Conservation (phyloP, 2,797 vertebrate species). For the Xiphorhynchus erythropygius region DNA sequence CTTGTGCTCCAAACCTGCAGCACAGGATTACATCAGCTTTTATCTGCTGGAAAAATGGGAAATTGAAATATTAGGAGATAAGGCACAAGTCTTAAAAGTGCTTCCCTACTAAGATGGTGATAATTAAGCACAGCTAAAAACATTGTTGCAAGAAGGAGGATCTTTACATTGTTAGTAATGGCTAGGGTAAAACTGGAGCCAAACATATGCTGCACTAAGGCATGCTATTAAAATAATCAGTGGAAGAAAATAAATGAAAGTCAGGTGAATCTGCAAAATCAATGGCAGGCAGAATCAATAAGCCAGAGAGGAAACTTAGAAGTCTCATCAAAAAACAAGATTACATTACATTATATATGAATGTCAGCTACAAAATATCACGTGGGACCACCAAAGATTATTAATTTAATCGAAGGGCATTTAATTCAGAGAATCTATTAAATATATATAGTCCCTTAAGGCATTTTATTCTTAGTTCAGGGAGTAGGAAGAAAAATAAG, state of each 20-base stretch:
- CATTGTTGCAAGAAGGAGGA: not conserved
- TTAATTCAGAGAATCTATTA: constrained; percentile 56
- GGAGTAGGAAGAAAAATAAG: constrained; percentile 40
- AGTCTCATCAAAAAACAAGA: not conserved
- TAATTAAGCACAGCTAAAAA: constrained; percentile 3
- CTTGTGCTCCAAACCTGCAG: not conserved
- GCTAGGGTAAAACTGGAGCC: not conserved
- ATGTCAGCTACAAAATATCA: not conserved
- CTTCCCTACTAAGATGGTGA: not conserved
- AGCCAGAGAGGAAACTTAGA: not conserved
- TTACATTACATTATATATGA: not conserved
- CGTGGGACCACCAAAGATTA: constrained; percentile 31
- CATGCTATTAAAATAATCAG: constrained; percentile 1
- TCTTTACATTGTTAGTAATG: not conserved
- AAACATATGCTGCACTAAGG: constrained; percentile 3
- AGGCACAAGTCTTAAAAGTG: not conserved
- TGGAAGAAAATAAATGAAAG: constrained; percentile 18
- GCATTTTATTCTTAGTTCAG: constrained; percentile 58
- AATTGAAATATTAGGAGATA: not conserved
- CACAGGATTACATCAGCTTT: not conserved
- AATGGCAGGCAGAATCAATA: not conserved
- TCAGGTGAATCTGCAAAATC: constrained; percentile 25
- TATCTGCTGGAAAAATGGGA: not conserved
- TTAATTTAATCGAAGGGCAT: not conserved
- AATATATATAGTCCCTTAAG: constrained; percentile 26